phyloP scores from a whole-genome alignment of 2,888 invertebrate species.

The Drosophila hamatofila region DNA sequence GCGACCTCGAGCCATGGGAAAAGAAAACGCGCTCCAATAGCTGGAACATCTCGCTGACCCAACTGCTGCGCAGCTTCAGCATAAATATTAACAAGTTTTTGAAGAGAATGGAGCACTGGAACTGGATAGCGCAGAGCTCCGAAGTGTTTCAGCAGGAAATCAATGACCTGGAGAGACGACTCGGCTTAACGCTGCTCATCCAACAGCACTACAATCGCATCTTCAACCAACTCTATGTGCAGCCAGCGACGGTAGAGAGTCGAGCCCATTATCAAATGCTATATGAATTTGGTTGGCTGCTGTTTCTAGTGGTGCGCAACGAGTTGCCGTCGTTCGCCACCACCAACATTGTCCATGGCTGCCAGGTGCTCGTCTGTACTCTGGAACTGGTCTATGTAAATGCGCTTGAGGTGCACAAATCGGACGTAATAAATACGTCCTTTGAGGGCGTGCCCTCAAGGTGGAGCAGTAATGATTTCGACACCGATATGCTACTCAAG shows the following conservation, averaged over 20 bases:
- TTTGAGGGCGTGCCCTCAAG: slow-evolving; percentile 52
- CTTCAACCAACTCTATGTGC: slow-evolving; percentile 46
- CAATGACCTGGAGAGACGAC: slow-evolving; percentile 40
- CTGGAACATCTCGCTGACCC: slow-evolving; percentile 65
- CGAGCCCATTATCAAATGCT: slow-evolving; percentile 48
- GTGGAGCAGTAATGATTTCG: slow-evolving; percentile 50
- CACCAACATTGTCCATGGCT: slow-evolving; percentile 49
- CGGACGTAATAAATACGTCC: slow-evolving; percentile 43
- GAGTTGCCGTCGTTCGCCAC: slow-evolving; percentile 50
- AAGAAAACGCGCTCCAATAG: slow-evolving; percentile 34
- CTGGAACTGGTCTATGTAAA: slow-evolving; percentile 65
- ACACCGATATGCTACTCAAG: slow-evolving; percentile 24
- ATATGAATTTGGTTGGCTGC: slow-evolving; percentile 67
- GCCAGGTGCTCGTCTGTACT: slow-evolving; percentile 60
- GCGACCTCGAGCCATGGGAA: slow-evolving; percentile 4
- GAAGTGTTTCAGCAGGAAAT: slow-evolving; percentile 47
- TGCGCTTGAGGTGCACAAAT: slow-evolving; percentile 55
- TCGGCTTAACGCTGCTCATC: slow-evolving; percentile 46
- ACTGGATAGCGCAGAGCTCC: slow-evolving; percentile 46
- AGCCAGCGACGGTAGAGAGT: slow-evolving; percentile 39
- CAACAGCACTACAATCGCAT: slow-evolving; percentile 56
- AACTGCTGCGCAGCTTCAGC: slow-evolving; percentile 50
- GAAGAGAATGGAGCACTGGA: slow-evolving; percentile 59
- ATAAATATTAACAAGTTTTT: slow-evolving; percentile 58
- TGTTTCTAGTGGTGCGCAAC: slow-evolving; percentile 62